A percentile compares a stretch with the other conserved stretches of the same genome.
Conservation (phyloP, 2,113 vertebrate genomes). For the Oxyruncus cristatus region DNA sequence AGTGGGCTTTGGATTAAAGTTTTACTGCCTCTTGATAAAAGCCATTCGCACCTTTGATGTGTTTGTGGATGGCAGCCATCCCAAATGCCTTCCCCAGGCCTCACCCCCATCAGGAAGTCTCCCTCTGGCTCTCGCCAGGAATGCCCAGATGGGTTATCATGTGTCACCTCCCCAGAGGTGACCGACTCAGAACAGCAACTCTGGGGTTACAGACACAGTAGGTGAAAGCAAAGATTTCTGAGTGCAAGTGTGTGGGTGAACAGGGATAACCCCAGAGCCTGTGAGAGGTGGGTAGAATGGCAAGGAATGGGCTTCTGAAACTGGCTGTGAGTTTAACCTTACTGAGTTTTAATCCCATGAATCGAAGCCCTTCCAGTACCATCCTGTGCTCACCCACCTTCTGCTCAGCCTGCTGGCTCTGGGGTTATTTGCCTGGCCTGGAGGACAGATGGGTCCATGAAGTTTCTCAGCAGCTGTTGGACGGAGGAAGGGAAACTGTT, state of each 20-base stretch:
- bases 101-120: background rate
- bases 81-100: conserved; percentile 45
- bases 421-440: background rate
- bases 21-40: conserved; percentile 54
- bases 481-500: background rate
- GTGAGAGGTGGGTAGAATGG: background rate
- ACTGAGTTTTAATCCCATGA: background rate
- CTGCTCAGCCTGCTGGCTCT: background rate
- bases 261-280: background rate
- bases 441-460: background rate
- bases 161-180: background rate
- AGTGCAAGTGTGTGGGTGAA: background rate
- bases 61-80: conserved; percentile 35
- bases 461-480: background rate
- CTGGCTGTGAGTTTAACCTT: background rate
- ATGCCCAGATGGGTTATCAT: background rate
- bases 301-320: background rate
- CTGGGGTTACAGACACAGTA: rapidly evolving
- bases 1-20: conserved; percentile 43
- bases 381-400: background rate
- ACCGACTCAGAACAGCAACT: background rate
- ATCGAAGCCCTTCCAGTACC: background rate
- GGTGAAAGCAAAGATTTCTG: background rate
- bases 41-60: conserved; percentile 51
- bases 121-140: background rate